Conservation (phyloP, 2,888 invertebrate genomes). For the Oligia strigilis region DNA sequence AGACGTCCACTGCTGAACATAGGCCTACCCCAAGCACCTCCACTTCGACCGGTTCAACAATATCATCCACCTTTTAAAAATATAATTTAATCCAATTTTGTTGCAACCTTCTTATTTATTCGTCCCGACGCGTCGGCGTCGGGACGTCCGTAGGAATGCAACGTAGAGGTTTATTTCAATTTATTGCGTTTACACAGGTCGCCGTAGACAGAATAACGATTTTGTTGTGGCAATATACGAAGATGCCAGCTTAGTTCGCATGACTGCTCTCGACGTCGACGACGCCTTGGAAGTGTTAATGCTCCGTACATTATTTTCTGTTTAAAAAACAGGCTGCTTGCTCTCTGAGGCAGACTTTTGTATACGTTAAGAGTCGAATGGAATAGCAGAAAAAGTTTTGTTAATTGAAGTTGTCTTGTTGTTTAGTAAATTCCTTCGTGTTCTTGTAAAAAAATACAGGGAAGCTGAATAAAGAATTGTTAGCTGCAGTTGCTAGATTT, state of each 20-base stretch:
- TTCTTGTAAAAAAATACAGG: background rate
- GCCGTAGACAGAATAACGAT: constrained; percentile 58
- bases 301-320: constrained; percentile 33
- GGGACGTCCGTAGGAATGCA: constrained; percentile 60
- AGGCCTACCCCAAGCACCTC: too few species aligned
- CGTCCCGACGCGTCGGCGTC: constrained; percentile 49
- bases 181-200: constrained; percentile 66
- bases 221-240: constrained; percentile 62
- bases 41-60: too few species aligned
- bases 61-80: constrained; percentile 16
- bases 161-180: constrained; percentile 66
- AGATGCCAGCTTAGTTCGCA: constrained; percentile 50
- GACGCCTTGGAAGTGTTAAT: constrained; percentile 32
- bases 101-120: constrained; percentile 57
- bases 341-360: background rate
- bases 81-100: constrained; percentile 36
- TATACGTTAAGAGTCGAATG: background rate
- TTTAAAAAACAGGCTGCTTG: constrained; percentile 3
- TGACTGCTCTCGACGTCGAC: constrained; percentile 30
- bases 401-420: background rate
- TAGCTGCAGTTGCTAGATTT: background rate
- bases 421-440: background rate
- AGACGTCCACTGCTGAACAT: too few species aligned
- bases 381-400: background rate
- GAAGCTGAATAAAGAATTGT: background rate